A percentile compares a stretch with the other conserved stretches of the same genome.
phyloP scores from a whole-genome alignment of 2,888 invertebrate species.

The Trachelus tabidus region DNA sequence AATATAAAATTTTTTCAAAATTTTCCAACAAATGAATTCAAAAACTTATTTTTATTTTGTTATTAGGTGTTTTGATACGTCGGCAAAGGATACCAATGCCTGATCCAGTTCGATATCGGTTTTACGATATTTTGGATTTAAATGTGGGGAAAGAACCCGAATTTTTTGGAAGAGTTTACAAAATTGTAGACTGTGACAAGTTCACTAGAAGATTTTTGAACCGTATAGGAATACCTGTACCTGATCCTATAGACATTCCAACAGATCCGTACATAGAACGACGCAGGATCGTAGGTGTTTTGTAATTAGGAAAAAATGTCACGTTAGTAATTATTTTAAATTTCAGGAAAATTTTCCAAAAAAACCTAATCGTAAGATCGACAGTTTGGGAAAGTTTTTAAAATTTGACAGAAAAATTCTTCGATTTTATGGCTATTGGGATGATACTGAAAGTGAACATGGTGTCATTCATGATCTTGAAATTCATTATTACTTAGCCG shows the following conservation, averaged over 20 bases:
- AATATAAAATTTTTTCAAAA: not conserved
- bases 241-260: conserved; percentile 74
- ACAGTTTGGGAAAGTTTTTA: conserved; percentile 83
- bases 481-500: conserved; percentile 86
- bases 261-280: conserved; percentile 60
- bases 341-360: conserved; percentile 57
- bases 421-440: conserved; percentile 91
- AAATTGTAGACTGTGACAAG: conserved; percentile 86
- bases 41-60: conserved; percentile 6
- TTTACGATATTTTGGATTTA: conserved; percentile 86
- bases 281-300: conserved; percentile 44
- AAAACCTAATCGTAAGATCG: conserved; percentile 71
- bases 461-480: conserved; percentile 84
- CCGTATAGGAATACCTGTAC: conserved; percentile 85
- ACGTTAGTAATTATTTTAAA: not conserved
- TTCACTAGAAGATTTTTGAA: conserved; percentile 88
- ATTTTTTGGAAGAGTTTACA: conserved; percentile 83
- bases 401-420: conserved; percentile 81
- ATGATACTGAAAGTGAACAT: conserved; percentile 81
- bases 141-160: conserved; percentile 85
- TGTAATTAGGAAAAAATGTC: not conserved
- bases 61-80: conserved; percentile 79
- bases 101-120: conserved; percentile 77
- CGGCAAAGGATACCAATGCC: conserved; percentile 86
- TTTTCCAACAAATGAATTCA: conserved; percentile 24